phyloP scores from a whole-genome alignment of 2,797 vertebrate species.

The Geotrypetes seraphini region DNA sequence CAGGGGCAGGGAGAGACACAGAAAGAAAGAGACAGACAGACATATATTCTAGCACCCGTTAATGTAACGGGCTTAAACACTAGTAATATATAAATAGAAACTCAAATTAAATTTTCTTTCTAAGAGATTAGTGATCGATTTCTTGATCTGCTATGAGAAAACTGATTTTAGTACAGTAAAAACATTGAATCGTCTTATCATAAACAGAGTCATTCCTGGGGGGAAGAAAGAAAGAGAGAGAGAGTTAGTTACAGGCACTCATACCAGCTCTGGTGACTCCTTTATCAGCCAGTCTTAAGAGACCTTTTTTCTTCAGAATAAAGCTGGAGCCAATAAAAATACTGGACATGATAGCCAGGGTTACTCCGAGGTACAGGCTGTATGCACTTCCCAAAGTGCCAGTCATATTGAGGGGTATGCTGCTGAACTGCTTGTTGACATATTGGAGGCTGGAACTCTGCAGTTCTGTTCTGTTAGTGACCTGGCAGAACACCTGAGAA shows the following conservation, averaged over 20 bases:
- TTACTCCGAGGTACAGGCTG: slow-evolving; percentile 46
- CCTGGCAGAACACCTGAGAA: slow-evolving; percentile 42
- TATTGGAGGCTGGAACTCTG: neutral
- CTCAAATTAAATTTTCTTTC: too few species aligned
- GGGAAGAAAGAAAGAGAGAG: fast-evolving
- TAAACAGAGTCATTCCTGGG: neutral
- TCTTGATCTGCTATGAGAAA: too few species aligned
- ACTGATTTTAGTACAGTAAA: too few species aligned
- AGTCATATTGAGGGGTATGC: slow-evolving; percentile 2
- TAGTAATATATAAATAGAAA: too few species aligned
- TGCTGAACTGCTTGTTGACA: slow-evolving; percentile 11
- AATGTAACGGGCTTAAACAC: too few species aligned
- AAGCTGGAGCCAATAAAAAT: slow-evolving; percentile 65
- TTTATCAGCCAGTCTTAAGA: slow-evolving; percentile 51
- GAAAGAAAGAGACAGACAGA: too few species aligned
- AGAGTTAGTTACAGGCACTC: too few species aligned
- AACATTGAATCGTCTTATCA: slow-evolving; percentile 1
- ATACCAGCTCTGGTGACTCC: slow-evolving; percentile 57
- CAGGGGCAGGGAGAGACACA: too few species aligned
- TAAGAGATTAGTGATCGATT: too few species aligned
- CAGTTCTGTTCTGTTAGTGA: slow-evolving; percentile 36
- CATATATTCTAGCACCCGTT: too few species aligned
- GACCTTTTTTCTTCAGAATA: slow-evolving; percentile 68
- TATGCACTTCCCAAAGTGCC: slow-evolving; percentile 29
- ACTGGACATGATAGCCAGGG: slow-evolving; percentile 50